Evolutionary conservation across 2,888 invertebrate species (phyloP), one percentile per base, ranked within the genome.

Genomic region (Agriopis leucophaearia): DNA sequence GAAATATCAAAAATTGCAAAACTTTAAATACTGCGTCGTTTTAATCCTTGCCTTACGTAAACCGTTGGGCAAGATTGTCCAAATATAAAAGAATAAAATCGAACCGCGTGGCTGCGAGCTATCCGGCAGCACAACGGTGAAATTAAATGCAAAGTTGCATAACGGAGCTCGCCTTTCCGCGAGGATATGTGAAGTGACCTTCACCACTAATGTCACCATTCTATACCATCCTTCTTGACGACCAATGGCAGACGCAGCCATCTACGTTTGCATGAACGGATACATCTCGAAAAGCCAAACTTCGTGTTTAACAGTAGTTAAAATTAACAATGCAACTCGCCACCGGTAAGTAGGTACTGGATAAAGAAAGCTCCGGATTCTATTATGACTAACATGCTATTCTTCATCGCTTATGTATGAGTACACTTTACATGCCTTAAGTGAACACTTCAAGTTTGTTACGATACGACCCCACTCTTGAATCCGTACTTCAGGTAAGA

Each of bases 31-130:
- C 81, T 84, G 80, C 81, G 83, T 73, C 79, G 81, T 80, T 84
- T 88, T 89, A 86, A 88, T 92, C 92, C 92, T 90, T 85, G 76
- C 84, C 82, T 93, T 92, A 85, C 88, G 86, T 89, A 92, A 92
- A 74, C 61, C 71, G 81, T 93, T 92, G 88, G 81, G 88, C 85
- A 93, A 92, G 76, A 85, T 86, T 88, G 86, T 82, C 85, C 87
- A 87, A 89, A 88, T 85, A 81, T 86, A 87, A 81, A 83, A 85
- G 83, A 83, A 85, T 84, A 83, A 86, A 86, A 85, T 79, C 83
- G 80, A 81, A 82, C 84, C 75, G 76, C 78, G 79, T 80, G 71
- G 78, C 55, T 58, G 35, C 27, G 13, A 47, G 55, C 79, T 81
- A 83, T 86, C 83, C 83, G 85, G 84, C 36, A 54, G 44, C 44